These are phyloP conservation scores for Ferrisia virgata DNA, from an alignment of 2,888 invertebrate species.

Conservation along the genomic window DNA sequence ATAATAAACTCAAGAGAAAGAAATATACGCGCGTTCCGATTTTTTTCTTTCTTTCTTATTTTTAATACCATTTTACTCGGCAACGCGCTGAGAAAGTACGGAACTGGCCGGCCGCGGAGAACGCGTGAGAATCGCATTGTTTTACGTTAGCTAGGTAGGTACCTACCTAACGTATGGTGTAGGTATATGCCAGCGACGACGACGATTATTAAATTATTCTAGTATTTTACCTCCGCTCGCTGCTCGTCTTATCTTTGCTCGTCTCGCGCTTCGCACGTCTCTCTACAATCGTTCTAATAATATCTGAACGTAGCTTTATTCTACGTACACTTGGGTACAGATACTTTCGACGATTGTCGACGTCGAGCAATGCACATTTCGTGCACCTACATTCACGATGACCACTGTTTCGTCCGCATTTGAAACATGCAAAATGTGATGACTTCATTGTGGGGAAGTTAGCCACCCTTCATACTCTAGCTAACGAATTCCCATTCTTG, in stretches of 20 bases:
- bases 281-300: no score
- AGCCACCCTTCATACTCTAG: no score
- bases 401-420: no score
- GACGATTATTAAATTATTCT: neutral
- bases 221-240: neutral
- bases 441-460: no score
- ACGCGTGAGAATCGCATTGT: neutral
- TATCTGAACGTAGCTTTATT: no score
- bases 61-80: neutral
- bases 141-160: neutral
- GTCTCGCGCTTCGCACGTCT: neutral
- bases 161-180: no score
- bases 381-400: no score
- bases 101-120: neutral
- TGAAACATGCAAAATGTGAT: no score
- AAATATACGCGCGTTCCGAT: neutral
- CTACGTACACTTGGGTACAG: neutral
- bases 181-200: no score
- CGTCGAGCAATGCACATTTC: no score
- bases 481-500: no score
- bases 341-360: neutral
- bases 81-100: neutral
- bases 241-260: neutral
- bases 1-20: neutral
- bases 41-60: neutral